Conservation (phyloP, 2,888 invertebrate species). For the Synergus japonicus region DNA sequence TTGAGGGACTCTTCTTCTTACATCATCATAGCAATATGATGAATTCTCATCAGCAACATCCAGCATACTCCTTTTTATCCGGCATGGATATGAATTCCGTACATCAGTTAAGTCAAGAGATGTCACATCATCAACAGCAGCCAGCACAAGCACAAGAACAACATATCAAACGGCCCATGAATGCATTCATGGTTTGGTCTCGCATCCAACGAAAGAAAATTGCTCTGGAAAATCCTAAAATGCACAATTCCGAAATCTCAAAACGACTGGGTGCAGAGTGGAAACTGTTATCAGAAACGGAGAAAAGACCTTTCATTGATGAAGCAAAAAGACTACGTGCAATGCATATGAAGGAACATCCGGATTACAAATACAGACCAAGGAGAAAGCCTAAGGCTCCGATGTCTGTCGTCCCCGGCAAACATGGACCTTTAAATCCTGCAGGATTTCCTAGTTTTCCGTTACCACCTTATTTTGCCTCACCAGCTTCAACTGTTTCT, state of each 20-base stretch:
- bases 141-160: slow-evolving; percentile 78
- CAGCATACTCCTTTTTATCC: slow-evolving; percentile 61
- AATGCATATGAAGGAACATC: slow-evolving; percentile 94
- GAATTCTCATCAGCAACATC: slow-evolving; percentile 65
- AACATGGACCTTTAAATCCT: slow-evolving; percentile 49
- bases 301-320: slow-evolving; percentile 96
- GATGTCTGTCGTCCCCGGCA: slow-evolving; percentile 81
- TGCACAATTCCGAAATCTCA: slow-evolving; percentile 94
- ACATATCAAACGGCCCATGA: slow-evolving; percentile 98
- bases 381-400: slow-evolving; percentile 90
- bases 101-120: slow-evolving; percentile 59
- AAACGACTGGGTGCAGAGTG: slow-evolving; percentile 95
- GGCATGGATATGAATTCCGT: slow-evolving; percentile 64
- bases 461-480: slow-evolving; percentile 82
- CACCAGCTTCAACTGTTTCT: slow-evolving; percentile 80
- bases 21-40: slow-evolving; percentile 56
- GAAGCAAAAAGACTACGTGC: slow-evolving; percentile 94
- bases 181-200: slow-evolving; percentile 99
- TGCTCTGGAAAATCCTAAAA: slow-evolving; percentile 95
- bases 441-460: slow-evolving; percentile 82
- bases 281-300: slow-evolving; percentile 91
- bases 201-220: slow-evolving; percentile 94
- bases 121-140: slow-evolving; percentile 46
- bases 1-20: background rate
- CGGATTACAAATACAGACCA: slow-evolving; percentile 94